Conservation (phyloP, 37 sponge, comb jelly and placozoan species). For the Tethya wilhelma region DNA sequence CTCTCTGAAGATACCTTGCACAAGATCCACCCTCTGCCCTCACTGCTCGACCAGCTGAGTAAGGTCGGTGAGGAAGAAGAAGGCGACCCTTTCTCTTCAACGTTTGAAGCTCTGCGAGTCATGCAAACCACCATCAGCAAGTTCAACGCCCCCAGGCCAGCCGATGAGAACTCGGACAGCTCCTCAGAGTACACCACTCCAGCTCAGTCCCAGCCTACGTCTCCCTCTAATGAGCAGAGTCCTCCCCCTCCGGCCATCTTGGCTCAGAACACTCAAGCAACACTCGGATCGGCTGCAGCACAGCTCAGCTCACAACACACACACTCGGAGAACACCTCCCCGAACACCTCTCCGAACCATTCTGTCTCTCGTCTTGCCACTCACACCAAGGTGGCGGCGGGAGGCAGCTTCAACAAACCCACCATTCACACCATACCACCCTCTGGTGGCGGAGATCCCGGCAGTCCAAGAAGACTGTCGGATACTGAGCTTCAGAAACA, state of each 20-base stretch:
- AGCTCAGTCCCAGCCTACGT: slow-evolving; percentile 45
- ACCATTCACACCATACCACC: not conserved
- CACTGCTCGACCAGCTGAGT: slow-evolving; percentile 36
- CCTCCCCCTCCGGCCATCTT: slow-evolving; percentile 22
- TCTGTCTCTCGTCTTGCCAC: slow-evolving; percentile 29
- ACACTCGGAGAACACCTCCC: not conserved
- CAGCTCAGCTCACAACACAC: not conserved
- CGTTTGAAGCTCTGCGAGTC: slow-evolving; percentile 63
- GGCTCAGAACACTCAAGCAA: not conserved
- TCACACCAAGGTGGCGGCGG: slow-evolving; percentile 17
- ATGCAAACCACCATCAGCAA: slow-evolving; percentile 62
- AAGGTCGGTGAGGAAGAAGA: slow-evolving; percentile 53
- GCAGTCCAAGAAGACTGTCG: slow-evolving; percentile 13
- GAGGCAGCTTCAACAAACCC: not conserved
- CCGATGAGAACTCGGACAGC: slow-evolving; percentile 30
- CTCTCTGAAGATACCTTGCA: slow-evolving; percentile 6
- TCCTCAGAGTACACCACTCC: slow-evolving; percentile 64
- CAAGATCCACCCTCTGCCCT: slow-evolving; percentile 30
- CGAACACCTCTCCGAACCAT: slow-evolving; percentile 41
- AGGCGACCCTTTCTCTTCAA: slow-evolving; percentile 68
- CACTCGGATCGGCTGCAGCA: slow-evolving; percentile 17
- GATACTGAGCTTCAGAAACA: slow-evolving; percentile 14
- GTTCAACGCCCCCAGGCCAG: slow-evolving; percentile 19
- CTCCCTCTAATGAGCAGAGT: slow-evolving; percentile 41
- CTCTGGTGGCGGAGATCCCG: not conserved